Conservation (phyloP, 2,888 invertebrate genomes). For the Fissipunctia ypsillon region DNA sequence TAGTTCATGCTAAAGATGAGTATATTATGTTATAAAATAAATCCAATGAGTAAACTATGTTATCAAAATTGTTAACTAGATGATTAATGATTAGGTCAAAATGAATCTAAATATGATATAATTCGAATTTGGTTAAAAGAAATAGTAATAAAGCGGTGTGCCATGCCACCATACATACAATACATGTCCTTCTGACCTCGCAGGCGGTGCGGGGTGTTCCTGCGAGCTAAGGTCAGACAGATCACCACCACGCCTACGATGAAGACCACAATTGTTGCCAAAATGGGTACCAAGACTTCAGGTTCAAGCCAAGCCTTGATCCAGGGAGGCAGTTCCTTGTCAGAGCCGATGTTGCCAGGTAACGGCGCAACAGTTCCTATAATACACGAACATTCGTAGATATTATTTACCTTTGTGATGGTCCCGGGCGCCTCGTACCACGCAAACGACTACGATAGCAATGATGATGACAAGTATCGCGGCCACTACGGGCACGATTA, state of each 20-base stretch:
- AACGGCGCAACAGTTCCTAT: constrained; percentile 96
- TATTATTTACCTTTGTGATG: constrained; percentile 95
- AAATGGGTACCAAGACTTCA: constrained; percentile 97
- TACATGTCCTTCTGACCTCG: constrained; percentile 95
- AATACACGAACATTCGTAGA: constrained; percentile 53
- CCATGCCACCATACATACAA: constrained; percentile 92
- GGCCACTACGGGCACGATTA: constrained; percentile 98
- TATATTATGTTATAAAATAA: constrained; percentile 29
- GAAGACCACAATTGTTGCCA: constrained; percentile 97
- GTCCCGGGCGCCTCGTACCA: constrained; percentile 95
- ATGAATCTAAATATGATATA: constrained; percentile 29
- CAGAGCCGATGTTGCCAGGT: constrained; percentile 90
- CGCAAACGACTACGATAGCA: constrained; percentile 98
- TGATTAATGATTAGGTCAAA: constrained; percentile 40
- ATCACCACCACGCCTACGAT: constrained; percentile 97
- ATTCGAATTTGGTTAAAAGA: constrained; percentile 60
- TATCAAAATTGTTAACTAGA: constrained; percentile 33
- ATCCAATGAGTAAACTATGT: constrained; percentile 15
- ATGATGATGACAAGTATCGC: constrained; percentile 97
- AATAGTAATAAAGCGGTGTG: constrained; percentile 80
- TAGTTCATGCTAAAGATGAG: constrained; percentile 56
- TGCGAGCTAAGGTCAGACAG: constrained; percentile 96
- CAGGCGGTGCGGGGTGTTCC: constrained; percentile 95
- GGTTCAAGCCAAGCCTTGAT: constrained; percentile 96
- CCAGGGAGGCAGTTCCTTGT: constrained; percentile 92